phyloP scores from a whole-genome alignment of 2,113 vertebrate genomes.

The Paraplagusia blochii region DNA sequence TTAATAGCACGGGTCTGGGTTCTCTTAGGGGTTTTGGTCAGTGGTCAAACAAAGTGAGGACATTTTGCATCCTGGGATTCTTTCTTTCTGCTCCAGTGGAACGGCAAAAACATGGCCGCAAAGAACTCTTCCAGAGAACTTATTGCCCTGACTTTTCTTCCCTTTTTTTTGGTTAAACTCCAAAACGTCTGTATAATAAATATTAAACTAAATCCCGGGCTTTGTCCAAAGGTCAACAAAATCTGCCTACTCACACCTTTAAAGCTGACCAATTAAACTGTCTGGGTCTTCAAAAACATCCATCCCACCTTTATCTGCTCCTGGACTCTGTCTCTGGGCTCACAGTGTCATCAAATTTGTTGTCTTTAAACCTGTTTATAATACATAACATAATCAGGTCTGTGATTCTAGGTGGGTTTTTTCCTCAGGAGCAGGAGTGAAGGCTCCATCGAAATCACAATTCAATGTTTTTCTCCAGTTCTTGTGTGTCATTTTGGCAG shows the following conservation, averaged over 20 bases:
- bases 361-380: no score
- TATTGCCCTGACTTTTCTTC: no score
- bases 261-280: neutral
- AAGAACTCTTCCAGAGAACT: neutral
- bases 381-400: no score
- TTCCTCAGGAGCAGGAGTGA: no score
- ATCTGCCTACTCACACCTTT: neutral
- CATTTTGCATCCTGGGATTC: constrained; percentile 47
- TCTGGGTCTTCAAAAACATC: neutral
- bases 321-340: neutral
- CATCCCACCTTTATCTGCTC: neutral
- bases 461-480: no score
- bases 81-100: constrained; percentile 33
- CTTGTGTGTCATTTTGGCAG: no score
- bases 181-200: neutral
- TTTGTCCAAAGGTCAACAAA: neutral
- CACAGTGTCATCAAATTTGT: no score
- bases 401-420: no score
- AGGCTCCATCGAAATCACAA: no score
- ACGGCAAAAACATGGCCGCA: constrained; percentile 33
- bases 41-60: constrained; percentile 66
- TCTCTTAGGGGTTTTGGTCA: constrained; percentile 57
- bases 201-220: neutral
- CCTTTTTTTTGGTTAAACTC: no score
- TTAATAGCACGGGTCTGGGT: constrained; percentile 57